Base-by-base conservation (phyloP, 1,140 invertebrate species). In the Diorhabda elongata region DNA sequence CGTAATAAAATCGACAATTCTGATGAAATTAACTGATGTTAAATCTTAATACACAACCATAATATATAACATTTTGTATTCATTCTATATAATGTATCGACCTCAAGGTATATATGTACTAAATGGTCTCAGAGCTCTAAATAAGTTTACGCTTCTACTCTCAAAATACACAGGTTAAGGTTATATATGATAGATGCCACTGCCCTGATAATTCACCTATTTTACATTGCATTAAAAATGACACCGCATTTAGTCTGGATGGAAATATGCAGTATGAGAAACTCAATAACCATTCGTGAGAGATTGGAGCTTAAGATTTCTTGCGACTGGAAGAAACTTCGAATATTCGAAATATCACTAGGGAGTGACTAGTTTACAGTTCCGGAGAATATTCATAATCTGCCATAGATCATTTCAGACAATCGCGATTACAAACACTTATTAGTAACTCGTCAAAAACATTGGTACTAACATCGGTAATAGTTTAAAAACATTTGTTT, bases 241-340 rank as follows among this genome's bases (percentile, higher is more conserved):
- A 7, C 52, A 56, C 52, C 52, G n/a, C 52, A 56, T 56, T 7
- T 56, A 56, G 6, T n/a, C 2, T n/a, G 52, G 1, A 56, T 56
- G 52, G n/a, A 56, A 7, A 56, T n/a, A 56, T 6, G 0, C 26
- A 26, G 26, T 56, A 56, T 56, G 52, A 56, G 52, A 56, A 2
- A 56, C n/a, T 2, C 52, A 56, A 56, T 56, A 56, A 56, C 52
- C 6, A n/a, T 56, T n/a, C 52, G 52, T 56, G 52, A 56, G 52
- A 56, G 52, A 56, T 56, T 56, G n/a, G 2, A 6, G 52, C 2
- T 56, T 56, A 56, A 56, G 52, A 56, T 56, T 56, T 56, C 52
- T 56, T 56, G 52, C 52, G 52, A 56, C 52, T 56, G 52, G 2
- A 56, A 56, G 52, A 56, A 56, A 56, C n/a, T 56, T 56, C 52